These are phyloP conservation scores for Limnephilus lunatus DNA, from an alignment of 2,888 invertebrate genomes.

Conservation along the genomic window DNA sequence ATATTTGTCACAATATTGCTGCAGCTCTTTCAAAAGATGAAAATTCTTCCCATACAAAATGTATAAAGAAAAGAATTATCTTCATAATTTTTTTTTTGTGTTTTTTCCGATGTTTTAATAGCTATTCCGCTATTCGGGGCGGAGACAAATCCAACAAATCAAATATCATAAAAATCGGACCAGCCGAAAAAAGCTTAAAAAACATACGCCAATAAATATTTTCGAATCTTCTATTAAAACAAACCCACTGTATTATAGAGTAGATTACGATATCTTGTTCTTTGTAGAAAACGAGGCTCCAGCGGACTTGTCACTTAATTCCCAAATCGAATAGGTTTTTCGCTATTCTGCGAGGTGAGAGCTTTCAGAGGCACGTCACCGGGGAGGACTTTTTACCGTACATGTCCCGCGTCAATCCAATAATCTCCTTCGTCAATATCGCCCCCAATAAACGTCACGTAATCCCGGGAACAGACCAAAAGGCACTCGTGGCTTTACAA, in stretches of 20 bases:
- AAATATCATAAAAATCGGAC: too few species aligned
- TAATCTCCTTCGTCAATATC: conserved; percentile 5
- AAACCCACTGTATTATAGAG: neutral
- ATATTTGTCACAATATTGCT: too few species aligned
- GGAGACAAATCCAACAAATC: too few species aligned
- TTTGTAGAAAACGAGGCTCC: neutral
- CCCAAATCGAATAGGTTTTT: conserved; percentile 20
- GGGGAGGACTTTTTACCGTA: conserved; percentile 26
- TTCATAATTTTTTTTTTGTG: too few species aligned
- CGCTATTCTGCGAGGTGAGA: neutral
- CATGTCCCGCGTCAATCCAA: conserved; percentile 33
- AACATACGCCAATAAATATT: neutral
- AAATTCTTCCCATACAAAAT: too few species aligned
- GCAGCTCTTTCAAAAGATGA: too few species aligned
- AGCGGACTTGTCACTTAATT: conserved; percentile 3
- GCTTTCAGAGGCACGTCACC: neutral
- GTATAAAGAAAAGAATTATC: too few species aligned
- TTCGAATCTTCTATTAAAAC: neutral
- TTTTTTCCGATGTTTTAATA: too few species aligned
- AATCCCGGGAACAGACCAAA: neutral
- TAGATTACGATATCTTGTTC: neutral
- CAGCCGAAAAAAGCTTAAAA: too few species aligned
- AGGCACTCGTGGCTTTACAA: neutral
- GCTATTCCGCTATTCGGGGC: too few species aligned
- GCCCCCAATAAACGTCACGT: neutral